A percentile compares a stretch with the other conserved stretches of the same genome.
Evolutionary conservation across 2,113 vertebrate genomes (phyloP).

Genomic region (Podilymbus podiceps): DNA sequence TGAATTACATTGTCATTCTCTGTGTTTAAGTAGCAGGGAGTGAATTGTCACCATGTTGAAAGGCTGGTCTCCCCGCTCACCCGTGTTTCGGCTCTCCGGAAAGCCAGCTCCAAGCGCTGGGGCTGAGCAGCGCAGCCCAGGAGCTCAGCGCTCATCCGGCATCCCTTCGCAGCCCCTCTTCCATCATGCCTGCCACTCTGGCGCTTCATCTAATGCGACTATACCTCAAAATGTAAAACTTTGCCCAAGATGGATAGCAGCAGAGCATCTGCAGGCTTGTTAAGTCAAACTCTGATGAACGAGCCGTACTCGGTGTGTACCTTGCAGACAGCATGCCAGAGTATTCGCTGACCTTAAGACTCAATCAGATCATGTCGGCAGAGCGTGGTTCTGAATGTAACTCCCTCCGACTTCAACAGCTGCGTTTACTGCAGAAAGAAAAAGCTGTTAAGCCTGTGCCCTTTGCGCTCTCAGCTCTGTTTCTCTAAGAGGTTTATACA

Average conservation of each 20-base stretch:
- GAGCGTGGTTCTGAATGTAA: conserved; percentile 1
- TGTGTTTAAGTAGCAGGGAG: background rate
- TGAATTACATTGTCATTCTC: background rate
- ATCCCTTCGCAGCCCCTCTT: background rate
- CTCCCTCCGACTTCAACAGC: conserved; percentile 37
- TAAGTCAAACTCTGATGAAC: background rate
- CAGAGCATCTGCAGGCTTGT: background rate
- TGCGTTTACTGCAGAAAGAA: conserved; percentile 7
- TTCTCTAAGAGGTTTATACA: conserved; percentile 33
- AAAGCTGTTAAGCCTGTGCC: conserved; percentile 41
- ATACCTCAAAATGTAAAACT: background rate
- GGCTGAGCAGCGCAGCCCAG: background rate
- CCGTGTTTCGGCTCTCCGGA: background rate
- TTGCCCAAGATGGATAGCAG: background rate
- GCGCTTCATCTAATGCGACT: background rate
- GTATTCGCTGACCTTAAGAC: background rate
- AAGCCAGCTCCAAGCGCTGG: background rate
- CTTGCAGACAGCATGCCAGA: background rate
- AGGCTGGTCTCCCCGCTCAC: background rate
- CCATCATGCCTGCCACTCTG: background rate
- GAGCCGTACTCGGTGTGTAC: background rate
- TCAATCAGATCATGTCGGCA: background rate
- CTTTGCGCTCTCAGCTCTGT: background rate
- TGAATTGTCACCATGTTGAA: background rate
- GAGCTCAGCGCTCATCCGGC: background rate